Evolutionary conservation across 2,113 vertebrate species (phyloP), one percentile per base, ranked within the genome.

Genomic region (Cyprinus carpio): DNA sequence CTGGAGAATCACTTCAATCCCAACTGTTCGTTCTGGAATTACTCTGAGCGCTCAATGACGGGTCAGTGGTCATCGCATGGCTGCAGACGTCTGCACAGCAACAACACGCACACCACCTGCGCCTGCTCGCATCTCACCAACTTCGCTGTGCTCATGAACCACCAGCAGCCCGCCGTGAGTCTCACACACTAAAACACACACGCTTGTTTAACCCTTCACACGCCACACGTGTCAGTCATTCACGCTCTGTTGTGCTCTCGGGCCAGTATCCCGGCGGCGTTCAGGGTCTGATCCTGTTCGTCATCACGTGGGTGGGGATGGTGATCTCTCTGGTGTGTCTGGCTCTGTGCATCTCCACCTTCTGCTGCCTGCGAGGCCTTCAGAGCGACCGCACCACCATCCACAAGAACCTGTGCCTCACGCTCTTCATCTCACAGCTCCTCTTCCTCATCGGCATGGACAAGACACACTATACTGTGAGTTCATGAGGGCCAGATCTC

Each of bases 11-110:
- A 98, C 90, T 98, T 96, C 91, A 97, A 96, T 27, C 96, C 97
- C 56, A 98, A 98, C 93, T 98, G 97, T 89, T 97, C 97, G 23
- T 98, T 98, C 94, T 98, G 97, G 97, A 98, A 97, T 84, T 95
- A 96, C 88, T 96, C 97, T 0, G 96, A 96, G 88, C 93, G 95
- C 2, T 95, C 95, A 65, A 97, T 97, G 93, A 94, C 92, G 84
- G 96, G 97, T 81, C 95, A 96, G 93, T 98, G 97, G 97, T 97
- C 97, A 0, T 96, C 96, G 0, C 97, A 98, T 92, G 97, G 96
- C 88, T 98, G 97, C 90, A 95, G 96, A 49, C 92, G 97, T 90
- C 88, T 97, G 40, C 95, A 96, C 88, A 96, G 96, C 91, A 98
- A 98, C 94, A 96, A 95, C 92, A 98, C 97, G 10, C 97, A 98